Base-by-base conservation (phyloP, 2,113 vertebrate genomes). In the Bufo gargarizans region DNA sequence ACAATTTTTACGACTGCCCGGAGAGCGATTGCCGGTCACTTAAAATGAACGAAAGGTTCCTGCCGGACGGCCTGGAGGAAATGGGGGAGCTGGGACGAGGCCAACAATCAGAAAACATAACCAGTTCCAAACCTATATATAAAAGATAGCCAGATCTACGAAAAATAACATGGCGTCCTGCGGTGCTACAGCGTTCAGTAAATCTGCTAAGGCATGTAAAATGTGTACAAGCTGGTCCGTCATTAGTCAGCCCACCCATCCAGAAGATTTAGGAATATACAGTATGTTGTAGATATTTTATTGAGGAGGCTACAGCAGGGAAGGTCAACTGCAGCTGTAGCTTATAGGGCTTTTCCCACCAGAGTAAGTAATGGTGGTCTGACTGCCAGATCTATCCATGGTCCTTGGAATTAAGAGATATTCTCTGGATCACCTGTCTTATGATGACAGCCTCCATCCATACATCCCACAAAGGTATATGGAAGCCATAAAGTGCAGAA, bases 21-120 rank as follows among this genome's bases (percentile, higher is more conserved):
- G 87, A 90, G 55, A 92, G 53, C 89, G 93, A 94, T 90, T 93
- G 91, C 92, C 92, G 91, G 79, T 8, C 91, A 94, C 92, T 92
- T 82, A 90, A 90, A 92, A 92, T 74, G 71, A 93, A 89, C 89
- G 84, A 91, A 94, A 92, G 92, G 90, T 89, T 93, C 85, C 91
- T 90, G 92, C 92, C 90, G 91, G 92, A 92, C 93, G 63, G 76
- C 89, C 93, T 90, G 14, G 22, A 59, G 56, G 77, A 89, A 91
- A 88, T 91, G 59, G 58, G 22, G 55, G 59, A 88, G 47, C 58
- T 82, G 87, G 87, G 61, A 84, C 43, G 12, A 49, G 82, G 84
- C 87, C 87, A 89, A 69, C 47, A 84, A 67, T 45, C 59, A 58
- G 22, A 65, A 59, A n/a, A 67, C 17, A 43, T 10, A 78, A 67